Evolutionary conservation across 2,888 invertebrate species (phyloP), one percentile per base, ranked within the genome.

Genomic region (Corythucha ciliata): DNA sequence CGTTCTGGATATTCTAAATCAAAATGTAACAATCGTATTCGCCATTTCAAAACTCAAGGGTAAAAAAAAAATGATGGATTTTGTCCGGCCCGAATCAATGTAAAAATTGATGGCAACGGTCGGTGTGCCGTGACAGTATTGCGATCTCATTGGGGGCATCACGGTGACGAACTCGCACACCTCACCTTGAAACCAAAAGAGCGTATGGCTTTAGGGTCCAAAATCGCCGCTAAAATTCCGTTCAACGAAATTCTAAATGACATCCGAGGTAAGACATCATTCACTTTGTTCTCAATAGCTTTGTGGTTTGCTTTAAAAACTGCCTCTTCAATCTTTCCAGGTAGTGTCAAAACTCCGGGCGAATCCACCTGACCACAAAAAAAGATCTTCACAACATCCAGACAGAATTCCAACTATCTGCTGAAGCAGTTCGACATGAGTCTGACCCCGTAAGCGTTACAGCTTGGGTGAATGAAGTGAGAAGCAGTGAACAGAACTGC

Each of bases 361-460:
- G n/a, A 14, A 49, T 61, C 6, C 60, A 62, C 52, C 44, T 63
- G 32, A 27, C 61, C 4, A 63, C 59, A 14, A 61, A 55, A 53
- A 62, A 61, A 51, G 63, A 63, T 50, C 46, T 63, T 14, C 46
- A 49, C 32, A 64, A 63, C 37, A 62, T 63, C 33, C 58, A 59
- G 48, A 24, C 40, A 3, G 47, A 37, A 26, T 62, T 56, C 47
- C 57, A 58, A 20, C 32, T 62, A 4, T 55, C 53, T 27, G 40
- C 52, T n/a, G 54, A 59, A 4, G 58, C 24, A 32, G 37, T 57
- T 34, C 49, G 53, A 14, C 54, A 57, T 29, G 39, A 44, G 4
- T 57, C 58, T 52, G 60, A 61, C 48, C 48, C 53, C 12, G 26
- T 54, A 3, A 59, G 58, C 46, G 54, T 61, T n/a, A 57, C 55